These are phyloP conservation scores for Artemia sinica DNA, from an alignment of 2,888 invertebrate species.

Conservation along the genomic window DNA sequence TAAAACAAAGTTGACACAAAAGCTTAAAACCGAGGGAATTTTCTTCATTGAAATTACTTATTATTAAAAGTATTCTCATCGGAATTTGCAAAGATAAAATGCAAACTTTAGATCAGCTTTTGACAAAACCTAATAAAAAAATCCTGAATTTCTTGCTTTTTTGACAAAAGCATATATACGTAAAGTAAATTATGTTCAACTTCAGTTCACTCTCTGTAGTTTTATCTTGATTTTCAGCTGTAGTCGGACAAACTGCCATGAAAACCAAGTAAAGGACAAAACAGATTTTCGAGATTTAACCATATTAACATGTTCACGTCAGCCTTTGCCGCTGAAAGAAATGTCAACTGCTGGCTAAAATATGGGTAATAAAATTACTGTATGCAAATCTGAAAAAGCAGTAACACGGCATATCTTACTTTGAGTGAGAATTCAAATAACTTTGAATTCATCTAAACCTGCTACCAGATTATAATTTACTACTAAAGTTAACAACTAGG, in stretches of 20 bases:
- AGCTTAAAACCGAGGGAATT: no score
- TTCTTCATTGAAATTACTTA: no score
- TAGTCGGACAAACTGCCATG: background rate
- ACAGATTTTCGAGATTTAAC: conserved; percentile 10
- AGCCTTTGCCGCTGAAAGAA: conserved; percentile 4
- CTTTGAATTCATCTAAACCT: conserved; percentile 1
- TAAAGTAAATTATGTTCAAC: no score
- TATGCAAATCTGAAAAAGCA: conserved; percentile 13
- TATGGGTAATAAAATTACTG: conserved; percentile 14
- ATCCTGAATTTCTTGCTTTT: no score
- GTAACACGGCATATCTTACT: conserved; percentile 6
- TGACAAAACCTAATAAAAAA: no score
- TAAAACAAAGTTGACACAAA: no score
- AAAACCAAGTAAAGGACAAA: background rate
- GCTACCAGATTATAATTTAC: background rate
- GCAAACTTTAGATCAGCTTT: no score
- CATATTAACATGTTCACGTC: conserved; percentile 14
- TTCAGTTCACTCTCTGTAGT: no score
- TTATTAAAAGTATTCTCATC: no score
- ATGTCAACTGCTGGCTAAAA: conserved; percentile 4
- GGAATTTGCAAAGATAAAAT: no score
- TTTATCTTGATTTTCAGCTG: no score
- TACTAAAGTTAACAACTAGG: background rate
- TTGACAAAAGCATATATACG: no score
- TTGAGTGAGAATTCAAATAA: conserved; percentile 8